These are phyloP conservation scores for Nineta flava DNA, from an alignment of 2,888 invertebrate genomes.

Conservation along the genomic window DNA sequence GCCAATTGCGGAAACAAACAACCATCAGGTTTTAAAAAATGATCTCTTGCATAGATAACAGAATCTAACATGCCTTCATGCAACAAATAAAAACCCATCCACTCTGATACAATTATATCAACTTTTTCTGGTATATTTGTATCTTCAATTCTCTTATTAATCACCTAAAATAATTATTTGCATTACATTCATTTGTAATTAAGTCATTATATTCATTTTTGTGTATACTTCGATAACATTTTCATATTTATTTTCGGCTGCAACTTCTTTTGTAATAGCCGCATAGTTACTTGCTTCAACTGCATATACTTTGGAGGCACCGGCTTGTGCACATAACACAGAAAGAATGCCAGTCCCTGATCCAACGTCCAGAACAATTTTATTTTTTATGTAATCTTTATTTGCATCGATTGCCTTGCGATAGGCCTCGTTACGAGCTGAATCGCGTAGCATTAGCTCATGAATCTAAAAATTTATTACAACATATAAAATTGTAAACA, in stretches of 20 bases:
- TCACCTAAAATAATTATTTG: slow-evolving; percentile 33
- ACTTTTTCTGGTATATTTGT: slow-evolving; percentile 52
- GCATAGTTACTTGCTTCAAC: slow-evolving; percentile 66
- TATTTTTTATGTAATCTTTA: slow-evolving; percentile 49
- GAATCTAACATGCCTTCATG: slow-evolving; percentile 95
- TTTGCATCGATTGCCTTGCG: slow-evolving; percentile 59
- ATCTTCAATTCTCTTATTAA: slow-evolving; percentile 65
- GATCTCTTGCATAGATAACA: slow-evolving; percentile 65
- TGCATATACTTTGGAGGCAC: slow-evolving; percentile 75
- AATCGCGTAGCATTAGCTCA: slow-evolving; percentile 63
- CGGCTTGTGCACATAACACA: slow-evolving; percentile 76
- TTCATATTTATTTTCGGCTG: slow-evolving; percentile 52
- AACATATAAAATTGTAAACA: no score
- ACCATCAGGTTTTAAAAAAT: slow-evolving; percentile 57
- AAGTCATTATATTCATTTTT: slow-evolving; percentile 3
- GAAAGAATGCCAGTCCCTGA: slow-evolving; percentile 82
- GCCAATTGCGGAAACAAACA: slow-evolving; percentile 61
- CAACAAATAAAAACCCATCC: slow-evolving; percentile 95
- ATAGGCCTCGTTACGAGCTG: slow-evolving; percentile 61
- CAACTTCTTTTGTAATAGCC: slow-evolving; percentile 43
- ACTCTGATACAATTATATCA: slow-evolving; percentile 86
- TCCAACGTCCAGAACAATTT: slow-evolving; percentile 72
- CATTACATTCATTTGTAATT: slow-evolving; percentile 5
- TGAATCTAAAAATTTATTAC: slow-evolving; percentile 43
- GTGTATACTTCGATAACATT: slow-evolving; percentile 42